Evolutionary conservation across 1,140 invertebrate species (phyloP).

Genomic region (Steinernema khuongi): DNA sequence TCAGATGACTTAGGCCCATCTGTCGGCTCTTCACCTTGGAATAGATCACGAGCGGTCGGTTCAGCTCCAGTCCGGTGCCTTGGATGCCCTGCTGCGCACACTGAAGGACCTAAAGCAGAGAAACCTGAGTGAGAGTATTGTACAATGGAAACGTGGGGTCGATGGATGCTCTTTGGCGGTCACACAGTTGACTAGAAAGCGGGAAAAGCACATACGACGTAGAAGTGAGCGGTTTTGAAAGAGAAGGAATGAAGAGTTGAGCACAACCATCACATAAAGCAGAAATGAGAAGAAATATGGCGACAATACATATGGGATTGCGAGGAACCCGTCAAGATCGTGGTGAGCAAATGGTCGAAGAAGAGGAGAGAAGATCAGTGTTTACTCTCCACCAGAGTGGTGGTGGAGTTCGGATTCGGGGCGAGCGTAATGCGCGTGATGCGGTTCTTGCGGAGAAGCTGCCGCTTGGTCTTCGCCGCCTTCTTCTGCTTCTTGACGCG

Average conservation of each 20-base stretch:
- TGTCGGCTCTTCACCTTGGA: constrained; percentile 39
- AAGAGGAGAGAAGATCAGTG: constrained; percentile 32
- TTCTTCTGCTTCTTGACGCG: constrained; percentile 58
- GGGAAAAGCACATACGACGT: constrained; percentile 21
- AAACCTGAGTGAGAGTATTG: background rate
- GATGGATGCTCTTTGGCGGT: background rate
- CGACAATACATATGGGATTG: constrained; percentile 21
- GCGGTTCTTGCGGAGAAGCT: constrained; percentile 50
- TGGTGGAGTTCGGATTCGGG: constrained; percentile 34
- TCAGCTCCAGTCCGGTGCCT: constrained; percentile 47
- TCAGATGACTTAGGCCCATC: constrained; percentile 18
- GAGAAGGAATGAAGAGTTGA: constrained; percentile 16
- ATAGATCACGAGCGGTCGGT: constrained; percentile 48
- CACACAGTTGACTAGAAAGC: constrained; percentile 4
- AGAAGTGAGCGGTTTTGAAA: background rate
- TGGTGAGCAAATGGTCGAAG: background rate
- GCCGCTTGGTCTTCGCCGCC: constrained; percentile 48
- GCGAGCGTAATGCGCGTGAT: constrained; percentile 43
- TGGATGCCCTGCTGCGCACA: constrained; percentile 44
- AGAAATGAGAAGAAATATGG: background rate
- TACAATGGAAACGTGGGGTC: background rate
- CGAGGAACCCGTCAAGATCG: constrained; percentile 18
- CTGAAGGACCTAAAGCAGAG: constrained; percentile 44
- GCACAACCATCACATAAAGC: constrained; percentile 28
- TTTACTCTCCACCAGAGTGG: constrained; percentile 42